Conservation (phyloP, 2,888 invertebrate genomes). For the Rhorus exstirpatorius region DNA sequence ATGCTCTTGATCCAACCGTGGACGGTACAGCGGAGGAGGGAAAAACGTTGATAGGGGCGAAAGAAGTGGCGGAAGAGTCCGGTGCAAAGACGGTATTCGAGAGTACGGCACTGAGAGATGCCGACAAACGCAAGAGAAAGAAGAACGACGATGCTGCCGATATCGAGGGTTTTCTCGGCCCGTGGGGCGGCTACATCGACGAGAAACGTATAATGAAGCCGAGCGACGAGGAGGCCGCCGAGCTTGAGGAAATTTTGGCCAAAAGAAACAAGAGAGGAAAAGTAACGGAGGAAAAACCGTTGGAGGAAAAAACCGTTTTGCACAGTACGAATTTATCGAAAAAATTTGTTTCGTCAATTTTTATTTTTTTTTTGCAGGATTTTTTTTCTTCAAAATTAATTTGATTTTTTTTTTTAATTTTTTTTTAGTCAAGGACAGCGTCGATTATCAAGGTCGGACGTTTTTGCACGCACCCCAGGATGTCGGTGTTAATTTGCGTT, state of each 20-base stretch:
- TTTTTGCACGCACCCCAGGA: constrained; percentile 97
- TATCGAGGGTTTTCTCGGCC: constrained; percentile 97
- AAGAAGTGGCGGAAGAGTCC: constrained; percentile 90
- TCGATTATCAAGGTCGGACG: constrained; percentile 98
- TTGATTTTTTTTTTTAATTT: constrained; percentile 72
- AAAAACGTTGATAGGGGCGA: constrained; percentile 88
- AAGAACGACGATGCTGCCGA: constrained; percentile 97
- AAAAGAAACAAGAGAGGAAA: constrained; percentile 96
- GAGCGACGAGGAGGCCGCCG: constrained; percentile 96
- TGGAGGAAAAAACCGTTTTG: constrained; percentile 97
- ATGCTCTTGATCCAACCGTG: constrained; percentile 97
- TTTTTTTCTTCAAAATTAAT: neutral
- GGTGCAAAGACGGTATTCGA: constrained; percentile 97
- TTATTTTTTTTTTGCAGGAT: neutral
- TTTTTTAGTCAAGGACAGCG: constrained; percentile 93
- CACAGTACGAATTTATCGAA: constrained; percentile 87
- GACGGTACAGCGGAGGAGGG: constrained; percentile 87
- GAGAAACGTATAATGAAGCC: constrained; percentile 96
- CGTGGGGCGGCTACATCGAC: constrained; percentile 98
- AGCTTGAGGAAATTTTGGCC: constrained; percentile 96
- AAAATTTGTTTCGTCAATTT: neutral
- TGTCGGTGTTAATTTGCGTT: constrained; percentile 95
- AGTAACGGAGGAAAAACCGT: constrained; percentile 93
- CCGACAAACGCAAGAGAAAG: constrained; percentile 93
- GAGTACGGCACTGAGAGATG: constrained; percentile 90